Base-by-base conservation (phyloP, 2,888 invertebrate genomes). In the Ichneumon xanthorius region DNA sequence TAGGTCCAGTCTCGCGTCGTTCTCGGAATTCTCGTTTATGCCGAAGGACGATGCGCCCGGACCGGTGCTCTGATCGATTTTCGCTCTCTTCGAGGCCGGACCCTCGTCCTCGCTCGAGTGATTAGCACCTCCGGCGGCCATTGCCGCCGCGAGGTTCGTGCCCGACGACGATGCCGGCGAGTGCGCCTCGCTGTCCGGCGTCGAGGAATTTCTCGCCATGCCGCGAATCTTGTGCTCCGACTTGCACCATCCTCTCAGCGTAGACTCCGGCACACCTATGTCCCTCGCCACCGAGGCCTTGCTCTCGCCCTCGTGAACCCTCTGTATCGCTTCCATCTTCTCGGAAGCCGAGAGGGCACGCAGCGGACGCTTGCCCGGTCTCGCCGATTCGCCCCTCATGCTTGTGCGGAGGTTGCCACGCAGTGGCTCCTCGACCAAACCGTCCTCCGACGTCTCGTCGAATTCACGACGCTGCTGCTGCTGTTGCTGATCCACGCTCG, bases 201-300 rank as follows among this genome's bases (percentile, higher is more conserved):
- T 96, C 73, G 91, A 90, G 0, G 96, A 96, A 90, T 96, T 96
- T 11, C 96, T 95, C 40, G 96, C 96, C 91, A 96, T 96, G 92
- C 96, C 95, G 88, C 96, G 94, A 4, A 96, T 94, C 93, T 97
- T 97, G 90, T 97, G 96, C 92, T 97, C 97, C 92, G 97, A 97
- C 94, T 98, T 98, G 94, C 97, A 98, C 98, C 98, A 98, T 82
- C 98, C 98, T 3, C 98, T 95, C 19, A 98, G 95, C 9, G 98
- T 98, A 2, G 97, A 97, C 93, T 98, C 98, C 0, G 98, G 97
- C 22, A 98, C 97, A 50, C 97, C 97, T 92, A 97, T 97, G 93
- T 97, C 97, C 3, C 97, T 95, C 1, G 97, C 97, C 1, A 98
- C 97, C 0, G 97, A 97, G 2, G 98, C 97, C 92, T 98, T 97